Base-by-base conservation (phyloP, 2,113 vertebrate genomes). In the Perccottus glenii region DNA sequence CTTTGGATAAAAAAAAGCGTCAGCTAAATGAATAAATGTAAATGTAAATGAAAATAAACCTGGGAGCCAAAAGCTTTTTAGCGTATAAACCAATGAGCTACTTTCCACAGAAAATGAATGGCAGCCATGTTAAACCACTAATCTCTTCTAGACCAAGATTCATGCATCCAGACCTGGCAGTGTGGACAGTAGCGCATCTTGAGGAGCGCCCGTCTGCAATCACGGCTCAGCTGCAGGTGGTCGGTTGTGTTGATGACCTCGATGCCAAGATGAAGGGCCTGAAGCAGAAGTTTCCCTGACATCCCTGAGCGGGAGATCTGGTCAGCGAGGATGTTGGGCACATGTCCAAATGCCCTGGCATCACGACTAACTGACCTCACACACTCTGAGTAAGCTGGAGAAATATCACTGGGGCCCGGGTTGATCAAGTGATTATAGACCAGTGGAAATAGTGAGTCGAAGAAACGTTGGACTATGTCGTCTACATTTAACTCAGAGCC, bases 221-320 rank as follows among this genome's bases (percentile, higher is more conserved):
- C 95, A 2, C 92, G 91, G 76, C 94, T 94, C 76, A 94, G 91
- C 65, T 58, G 92, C 46, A 94, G 74, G 47, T 96, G 94, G 73
- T 96, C 96, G 0, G 96, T 96, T 11, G 95, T 95, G 53, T 96
- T 96, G 85, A 98, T 95, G 77, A 96, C 94, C 91, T 98, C 95
- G 1, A 95, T 92, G 55, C 94, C 95, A 33, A 97, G 87, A 77
- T 96, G 94, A 73, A 98, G 87, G 0, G 95, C 94, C 84, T 96
- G 95, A 40, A 96, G 87, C 46, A 97, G 94, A 0, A 92, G 82
- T 59, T 92, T 90, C 51, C 87, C 93, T 0, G 90, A 87, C 51
- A 94, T 47, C 42, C 94, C 90, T 0, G 94, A 93, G 27, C 78
- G 89, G 66, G 75, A 71, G 59, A 96, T 90, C 75, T 93, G 92